Base-by-base conservation (phyloP, 2,888 invertebrate species). In the Amphipyra tragopoginis region DNA sequence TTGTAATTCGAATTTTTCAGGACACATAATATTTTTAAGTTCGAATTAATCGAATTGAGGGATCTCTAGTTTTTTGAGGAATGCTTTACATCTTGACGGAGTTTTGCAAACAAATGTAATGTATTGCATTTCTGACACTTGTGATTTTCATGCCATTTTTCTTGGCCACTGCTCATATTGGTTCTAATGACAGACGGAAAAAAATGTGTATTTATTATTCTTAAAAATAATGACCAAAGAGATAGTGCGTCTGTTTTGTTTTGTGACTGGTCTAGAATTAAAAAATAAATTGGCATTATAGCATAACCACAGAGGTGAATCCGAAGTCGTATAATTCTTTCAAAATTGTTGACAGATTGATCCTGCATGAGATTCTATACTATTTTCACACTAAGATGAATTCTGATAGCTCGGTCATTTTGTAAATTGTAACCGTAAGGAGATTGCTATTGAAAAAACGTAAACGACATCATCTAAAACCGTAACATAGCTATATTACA, bases 21-120 rank as follows among this genome's bases (percentile, higher is more conserved):
- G 79, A 79, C 78, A 72, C 89, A 90, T 90, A 83, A 66, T 85
- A 82, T 73, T 61, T 60, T 39, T 54, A 60, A 38, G 49, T 13
- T 45, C 40, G 26, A 40, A 10, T 38, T 34, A 5, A 29, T 43
- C 2, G 7, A 59, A 70, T 40, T 36, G 1, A 3, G 2, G 21
- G n/a, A n/a, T n/a, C n/a, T 39, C 34, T 15, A 43, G 38, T 44
- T 13, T 33, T 15, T 45, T 47, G n/a, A 21, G 40, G 36, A 45
- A 14, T 38, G 42, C 49, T 40, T 74, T 69, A 71, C 73, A 77
- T 81, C 68, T 72, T 75, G 60, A 48, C 56, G 38, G 51, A 38
- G 3, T 49, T 42, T 10, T 13, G 10, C 14, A 45, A 44, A 44
- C 10, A 53, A 55, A 57, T 47, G 44, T 38, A 52, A 48, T 57